phyloP scores from a whole-genome alignment of 2,113 vertebrate genomes.

The Thamnophis sirtalis region DNA sequence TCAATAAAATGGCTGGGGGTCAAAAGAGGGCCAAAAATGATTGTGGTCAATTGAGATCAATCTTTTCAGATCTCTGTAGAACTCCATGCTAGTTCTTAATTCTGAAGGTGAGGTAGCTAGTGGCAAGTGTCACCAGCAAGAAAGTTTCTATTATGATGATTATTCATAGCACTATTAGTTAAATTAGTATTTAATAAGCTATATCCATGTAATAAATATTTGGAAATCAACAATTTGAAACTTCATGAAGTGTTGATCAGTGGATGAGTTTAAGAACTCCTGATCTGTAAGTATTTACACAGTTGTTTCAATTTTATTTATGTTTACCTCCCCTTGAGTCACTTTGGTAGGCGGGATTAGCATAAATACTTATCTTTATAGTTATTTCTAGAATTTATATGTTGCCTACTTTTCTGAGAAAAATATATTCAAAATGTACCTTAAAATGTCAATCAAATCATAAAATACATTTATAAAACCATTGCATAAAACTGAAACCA shows the following conservation, averaged over 20 bases:
- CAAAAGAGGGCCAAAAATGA: background rate
- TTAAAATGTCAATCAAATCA: background rate
- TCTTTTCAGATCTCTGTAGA: background rate
- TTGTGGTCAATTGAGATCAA: background rate
- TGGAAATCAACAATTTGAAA: background rate
- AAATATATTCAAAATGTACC: background rate
- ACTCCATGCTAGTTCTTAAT: background rate
- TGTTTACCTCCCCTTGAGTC: background rate
- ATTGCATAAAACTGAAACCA: background rate
- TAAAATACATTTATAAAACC: background rate
- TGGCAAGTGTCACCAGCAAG: background rate
- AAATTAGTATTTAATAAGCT: background rate
- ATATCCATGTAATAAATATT: background rate
- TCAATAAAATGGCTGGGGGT: background rate
- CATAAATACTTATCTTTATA: background rate
- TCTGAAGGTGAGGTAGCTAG: background rate
- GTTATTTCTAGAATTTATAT: background rate
- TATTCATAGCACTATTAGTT: background rate
- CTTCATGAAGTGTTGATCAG: background rate
- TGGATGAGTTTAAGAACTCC: background rate
- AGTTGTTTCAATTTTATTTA: background rate
- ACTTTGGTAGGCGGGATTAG: background rate
- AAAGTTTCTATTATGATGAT: background rate
- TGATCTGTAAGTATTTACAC: background rate
- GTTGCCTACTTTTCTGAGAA: background rate